Conservation (phyloP, 2,113 vertebrate species). For the Toxotes jaculatrix region DNA sequence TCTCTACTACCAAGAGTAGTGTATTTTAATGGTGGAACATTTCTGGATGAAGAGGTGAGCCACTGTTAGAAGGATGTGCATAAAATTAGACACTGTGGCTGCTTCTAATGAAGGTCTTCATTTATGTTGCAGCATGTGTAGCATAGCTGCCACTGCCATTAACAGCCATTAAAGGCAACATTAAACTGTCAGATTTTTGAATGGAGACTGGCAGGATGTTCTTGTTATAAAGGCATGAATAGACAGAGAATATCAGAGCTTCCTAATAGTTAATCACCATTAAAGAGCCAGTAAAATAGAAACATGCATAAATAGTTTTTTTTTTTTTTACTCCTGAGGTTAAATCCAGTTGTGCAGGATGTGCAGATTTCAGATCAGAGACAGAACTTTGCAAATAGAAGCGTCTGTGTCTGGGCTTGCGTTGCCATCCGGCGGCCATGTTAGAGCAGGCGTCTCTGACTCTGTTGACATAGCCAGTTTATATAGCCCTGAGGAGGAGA, state of each 20-base stretch:
- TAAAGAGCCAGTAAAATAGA: background rate
- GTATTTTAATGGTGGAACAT: background rate
- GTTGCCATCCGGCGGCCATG: slow-evolving; percentile 51
- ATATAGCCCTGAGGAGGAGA: slow-evolving; percentile 42
- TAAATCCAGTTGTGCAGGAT: slow-evolving; percentile 25
- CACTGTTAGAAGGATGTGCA: background rate
- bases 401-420: slow-evolving; percentile 25
- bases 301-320: background rate
- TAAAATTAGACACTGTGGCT: background rate
- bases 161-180: slow-evolving; percentile 22
- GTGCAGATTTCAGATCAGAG: slow-evolving; percentile 26
- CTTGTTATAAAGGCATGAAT: slow-evolving; percentile 13
- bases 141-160: slow-evolving; percentile 5
- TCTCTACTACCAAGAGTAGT: background rate
- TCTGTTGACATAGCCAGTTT: slow-evolving; percentile 57
- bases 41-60: background rate
- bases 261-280: slow-evolving; percentile 44
- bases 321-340: background rate
- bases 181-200: slow-evolving; percentile 27
- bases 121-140: background rate
- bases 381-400: background rate
- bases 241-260: slow-evolving; percentile 1
- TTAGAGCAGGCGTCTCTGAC: slow-evolving; percentile 54
- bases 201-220: slow-evolving; percentile 23
- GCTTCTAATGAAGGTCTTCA: slow-evolving; percentile 8